Conservation (phyloP, 2,113 vertebrate genomes). For the Xenopus borealis region DNA sequence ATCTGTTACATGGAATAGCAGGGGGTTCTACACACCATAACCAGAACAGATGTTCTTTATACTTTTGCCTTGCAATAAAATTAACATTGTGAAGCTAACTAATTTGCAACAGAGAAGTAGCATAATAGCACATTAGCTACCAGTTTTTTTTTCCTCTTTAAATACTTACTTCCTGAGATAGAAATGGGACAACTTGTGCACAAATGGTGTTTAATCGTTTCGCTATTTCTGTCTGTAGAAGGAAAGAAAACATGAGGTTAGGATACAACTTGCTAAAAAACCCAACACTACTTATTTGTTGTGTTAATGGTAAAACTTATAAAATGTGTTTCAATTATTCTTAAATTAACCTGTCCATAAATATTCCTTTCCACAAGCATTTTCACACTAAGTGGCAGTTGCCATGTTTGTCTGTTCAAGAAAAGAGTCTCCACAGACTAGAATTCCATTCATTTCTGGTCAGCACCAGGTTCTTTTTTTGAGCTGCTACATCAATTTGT, state of each 20-base stretch:
- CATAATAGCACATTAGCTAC: conserved; percentile 61
- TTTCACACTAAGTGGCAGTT: too few species aligned
- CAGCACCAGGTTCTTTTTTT: too few species aligned
- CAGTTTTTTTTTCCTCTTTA: conserved; percentile 62
- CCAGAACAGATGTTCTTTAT: conserved; percentile 68
- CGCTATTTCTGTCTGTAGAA: conserved; percentile 89
- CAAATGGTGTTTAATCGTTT: conserved; percentile 98
- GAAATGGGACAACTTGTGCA: conserved; percentile 98
- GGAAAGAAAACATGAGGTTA: conserved; percentile 58
- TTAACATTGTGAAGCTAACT: conserved; percentile 73
- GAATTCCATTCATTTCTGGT: too few species aligned
- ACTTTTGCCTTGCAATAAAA: conserved; percentile 59
- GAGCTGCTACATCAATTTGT: too few species aligned
- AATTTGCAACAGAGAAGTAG: conserved; percentile 74
- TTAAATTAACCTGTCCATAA: too few species aligned
- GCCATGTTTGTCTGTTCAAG: too few species aligned
- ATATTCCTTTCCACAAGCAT: too few species aligned
- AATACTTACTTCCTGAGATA: conserved; percentile 97
- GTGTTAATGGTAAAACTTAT: too few species aligned
- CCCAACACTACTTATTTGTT: background rate
- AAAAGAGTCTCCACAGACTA: too few species aligned
- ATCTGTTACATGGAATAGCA: conserved; percentile 60
- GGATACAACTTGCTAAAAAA: conserved; percentile 13
- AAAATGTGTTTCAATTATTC: too few species aligned
- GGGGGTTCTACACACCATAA: conserved; percentile 63